Conservation (phyloP, 2,113 vertebrate species). For the Orthonyx spaldingii region DNA sequence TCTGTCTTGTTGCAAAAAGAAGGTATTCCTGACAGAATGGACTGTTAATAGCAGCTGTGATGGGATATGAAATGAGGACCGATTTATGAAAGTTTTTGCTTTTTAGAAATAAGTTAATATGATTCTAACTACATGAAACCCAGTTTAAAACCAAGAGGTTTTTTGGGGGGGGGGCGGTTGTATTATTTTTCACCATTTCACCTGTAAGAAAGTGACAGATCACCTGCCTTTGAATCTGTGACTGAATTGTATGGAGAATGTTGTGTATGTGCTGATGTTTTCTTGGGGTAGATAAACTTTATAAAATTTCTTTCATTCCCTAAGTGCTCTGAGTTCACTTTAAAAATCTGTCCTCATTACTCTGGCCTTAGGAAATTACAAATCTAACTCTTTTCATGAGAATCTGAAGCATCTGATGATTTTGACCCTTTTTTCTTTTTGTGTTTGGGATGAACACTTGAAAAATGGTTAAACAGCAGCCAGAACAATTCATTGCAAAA, state of each 20-base stretch:
- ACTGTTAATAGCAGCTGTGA: background rate
- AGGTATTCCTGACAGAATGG: background rate
- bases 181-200: background rate
- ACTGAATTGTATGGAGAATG: background rate
- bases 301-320: background rate
- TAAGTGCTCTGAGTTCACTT: background rate
- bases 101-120: background rate
- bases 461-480: constrained; percentile 69
- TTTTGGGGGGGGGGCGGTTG: too few species aligned
- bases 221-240: background rate
- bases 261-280: background rate
- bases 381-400: background rate
- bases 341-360: background rate
- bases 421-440: background rate
- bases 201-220: background rate
- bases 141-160: background rate
- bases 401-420: background rate
- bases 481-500: constrained; percentile 67
- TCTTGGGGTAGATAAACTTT: background rate
- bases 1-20: background rate
- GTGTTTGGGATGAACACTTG: background rate
- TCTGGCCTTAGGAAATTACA: background rate
- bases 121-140: background rate
- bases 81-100: background rate
- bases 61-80: background rate